A percentile compares a stretch with the other conserved stretches of the same genome.
phyloP scores from a whole-genome alignment of 2,113 vertebrate genomes.

The Dicerorhinus sumatrensis region DNA sequence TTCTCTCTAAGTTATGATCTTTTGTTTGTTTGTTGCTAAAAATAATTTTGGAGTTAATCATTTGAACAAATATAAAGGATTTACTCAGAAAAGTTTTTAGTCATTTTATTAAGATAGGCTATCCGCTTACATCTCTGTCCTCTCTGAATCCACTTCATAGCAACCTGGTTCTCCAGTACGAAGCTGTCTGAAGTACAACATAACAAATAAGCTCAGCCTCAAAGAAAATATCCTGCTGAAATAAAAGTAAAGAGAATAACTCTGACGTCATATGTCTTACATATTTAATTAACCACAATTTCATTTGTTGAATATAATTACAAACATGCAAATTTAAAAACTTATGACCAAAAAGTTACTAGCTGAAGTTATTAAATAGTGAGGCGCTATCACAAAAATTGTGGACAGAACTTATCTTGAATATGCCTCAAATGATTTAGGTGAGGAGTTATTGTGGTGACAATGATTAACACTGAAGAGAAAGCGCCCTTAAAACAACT shows the following conservation, averaged over 20 bases:
- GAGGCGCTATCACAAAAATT: background rate
- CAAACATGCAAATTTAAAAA: constrained; percentile 3
- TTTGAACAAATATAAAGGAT: background rate
- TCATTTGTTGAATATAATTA: background rate
- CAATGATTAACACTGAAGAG: background rate
- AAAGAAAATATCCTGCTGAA: background rate
- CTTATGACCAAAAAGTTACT: background rate
- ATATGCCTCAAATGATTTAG: background rate
- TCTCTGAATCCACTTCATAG: background rate
- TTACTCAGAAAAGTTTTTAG: background rate
- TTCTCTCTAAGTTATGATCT: background rate
- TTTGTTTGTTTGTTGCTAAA: background rate
- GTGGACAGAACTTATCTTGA: background rate
- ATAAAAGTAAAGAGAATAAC: background rate
- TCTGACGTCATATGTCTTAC: background rate
- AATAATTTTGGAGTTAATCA: background rate
- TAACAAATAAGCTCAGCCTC: background rate
- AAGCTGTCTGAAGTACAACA: background rate
- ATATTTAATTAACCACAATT: background rate
- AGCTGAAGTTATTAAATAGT: background rate
- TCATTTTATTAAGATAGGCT: background rate
- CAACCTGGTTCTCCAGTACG: background rate
- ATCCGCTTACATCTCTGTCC: background rate
- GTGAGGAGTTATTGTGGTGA: background rate
- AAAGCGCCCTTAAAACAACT: background rate